phyloP scores from a whole-genome alignment of 2,888 invertebrate species.

The Merodon equestris region DNA sequence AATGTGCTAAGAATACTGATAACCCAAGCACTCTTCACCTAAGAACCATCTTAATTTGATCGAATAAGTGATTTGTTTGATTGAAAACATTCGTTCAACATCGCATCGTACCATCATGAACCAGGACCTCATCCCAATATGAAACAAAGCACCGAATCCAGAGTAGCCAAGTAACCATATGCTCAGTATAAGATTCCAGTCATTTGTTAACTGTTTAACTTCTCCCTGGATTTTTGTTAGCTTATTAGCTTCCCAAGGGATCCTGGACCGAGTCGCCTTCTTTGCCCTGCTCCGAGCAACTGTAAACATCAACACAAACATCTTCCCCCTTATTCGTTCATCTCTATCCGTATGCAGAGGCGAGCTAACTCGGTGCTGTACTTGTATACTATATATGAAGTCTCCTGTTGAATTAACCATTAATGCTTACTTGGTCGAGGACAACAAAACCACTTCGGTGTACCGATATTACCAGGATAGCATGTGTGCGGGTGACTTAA shows the following conservation, averaged over 20 bases:
- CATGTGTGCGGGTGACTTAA: slow-evolving; percentile 52
- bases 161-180: no score
- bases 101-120: no score
- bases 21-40: no score
- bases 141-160: no score
- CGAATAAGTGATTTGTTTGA: no score
- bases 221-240: slow-evolving; percentile 35
- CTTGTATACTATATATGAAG: slow-evolving; percentile 19
- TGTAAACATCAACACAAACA: slow-evolving; percentile 1
- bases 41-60: no score
- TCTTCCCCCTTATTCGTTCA: not conserved
- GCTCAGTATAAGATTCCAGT: slow-evolving; percentile 21
- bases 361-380: not conserved
- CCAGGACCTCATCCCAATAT: no score
- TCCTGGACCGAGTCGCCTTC: not conserved
- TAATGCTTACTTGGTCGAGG: slow-evolving; percentile 58
- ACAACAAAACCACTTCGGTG: slow-evolving; percentile 48
- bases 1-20: no score
- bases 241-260: slow-evolving; percentile 27
- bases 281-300: slow-evolving; percentile 27
- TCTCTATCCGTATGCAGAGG: not conserved
- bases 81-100: no score
- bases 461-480: slow-evolving; percentile 51
- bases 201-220: slow-evolving; percentile 49
- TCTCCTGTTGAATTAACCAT: slow-evolving; percentile 69